A percentile compares a stretch with the other conserved stretches of the same genome.
These are phyloP conservation scores for Drosophila kepulauana DNA, from an alignment of 1,140 invertebrate species.

Conservation along the genomic window DNA sequence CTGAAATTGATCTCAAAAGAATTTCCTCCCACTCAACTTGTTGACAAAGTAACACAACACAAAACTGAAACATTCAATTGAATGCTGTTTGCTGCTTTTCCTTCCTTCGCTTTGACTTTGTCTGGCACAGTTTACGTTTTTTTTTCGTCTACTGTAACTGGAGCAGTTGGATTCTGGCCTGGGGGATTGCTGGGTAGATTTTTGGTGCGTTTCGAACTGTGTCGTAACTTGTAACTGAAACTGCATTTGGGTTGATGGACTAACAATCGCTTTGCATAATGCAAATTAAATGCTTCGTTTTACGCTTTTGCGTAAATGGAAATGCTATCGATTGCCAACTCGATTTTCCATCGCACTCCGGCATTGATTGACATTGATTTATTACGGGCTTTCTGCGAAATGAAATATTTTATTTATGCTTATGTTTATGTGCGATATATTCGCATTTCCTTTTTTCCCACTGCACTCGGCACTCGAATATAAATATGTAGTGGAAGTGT, in stretches of 20 bases:
- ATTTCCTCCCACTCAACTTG: constrained; percentile 12
- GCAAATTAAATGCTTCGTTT: constrained; percentile 46
- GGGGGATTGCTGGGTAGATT: constrained; percentile 5
- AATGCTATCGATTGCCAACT: constrained; percentile 23
- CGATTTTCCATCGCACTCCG: constrained; percentile 23
- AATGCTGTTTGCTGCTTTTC: background rate
- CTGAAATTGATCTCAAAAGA: constrained; percentile 7
- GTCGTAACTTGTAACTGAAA: constrained; percentile 5
- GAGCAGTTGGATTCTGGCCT: constrained; percentile 13
- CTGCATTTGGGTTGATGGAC: constrained; percentile 24
- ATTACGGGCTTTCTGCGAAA: constrained; percentile 27
- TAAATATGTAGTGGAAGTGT: background rate
- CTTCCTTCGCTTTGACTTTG: constrained; percentile 4
- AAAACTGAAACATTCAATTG: constrained; percentile 1
- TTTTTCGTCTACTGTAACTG: background rate
- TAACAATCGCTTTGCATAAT: constrained; percentile 44
- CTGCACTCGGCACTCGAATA: background rate
- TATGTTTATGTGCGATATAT: background rate
- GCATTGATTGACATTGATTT: constrained; percentile 53
- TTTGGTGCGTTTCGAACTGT: background rate
- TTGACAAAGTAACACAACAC: constrained; percentile 1
- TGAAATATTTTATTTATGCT: constrained; percentile 40
- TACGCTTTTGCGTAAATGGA: background rate
- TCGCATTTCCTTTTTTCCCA: too few relatives aligned
- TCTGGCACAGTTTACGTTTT: background rate